These are phyloP conservation scores for Hydriomena furcata DNA, from an alignment of 2,888 invertebrate genomes.

Conservation along the genomic window DNA sequence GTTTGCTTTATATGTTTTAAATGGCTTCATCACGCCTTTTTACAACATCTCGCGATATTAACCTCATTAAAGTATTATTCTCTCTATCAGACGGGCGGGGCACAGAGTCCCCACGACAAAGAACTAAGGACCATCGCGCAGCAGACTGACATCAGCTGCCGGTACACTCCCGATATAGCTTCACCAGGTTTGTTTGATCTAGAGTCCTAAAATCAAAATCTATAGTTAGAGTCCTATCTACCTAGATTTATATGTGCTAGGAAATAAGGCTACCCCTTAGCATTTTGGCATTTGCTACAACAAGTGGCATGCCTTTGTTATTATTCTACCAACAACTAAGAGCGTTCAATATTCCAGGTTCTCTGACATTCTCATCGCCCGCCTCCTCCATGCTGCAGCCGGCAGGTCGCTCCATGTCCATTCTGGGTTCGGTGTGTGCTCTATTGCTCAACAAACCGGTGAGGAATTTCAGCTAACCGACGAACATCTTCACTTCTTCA, in stretches of 20 bases:
- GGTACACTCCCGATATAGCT: slow-evolving; percentile 53
- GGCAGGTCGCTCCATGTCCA: slow-evolving; percentile 61
- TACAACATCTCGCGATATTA: too few relatives aligned
- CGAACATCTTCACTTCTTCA: too few relatives aligned
- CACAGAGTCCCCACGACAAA: slow-evolving; percentile 46
- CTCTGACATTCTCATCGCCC: slow-evolving; percentile 63
- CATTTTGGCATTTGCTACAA: too few relatives aligned
- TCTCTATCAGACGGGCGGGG: slow-evolving; percentile 29
- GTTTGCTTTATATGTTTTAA: too few relatives aligned
- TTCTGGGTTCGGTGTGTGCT: slow-evolving; percentile 74
- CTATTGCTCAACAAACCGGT: slow-evolving; percentile 72
- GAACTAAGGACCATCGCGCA: slow-evolving; percentile 64
- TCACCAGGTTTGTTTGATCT: slow-evolving; percentile 57
- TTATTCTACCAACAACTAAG: too few relatives aligned
- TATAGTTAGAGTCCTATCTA: too few relatives aligned
- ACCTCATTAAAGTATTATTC: neutral
- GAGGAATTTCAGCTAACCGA: too few relatives aligned
- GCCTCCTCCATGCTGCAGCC: slow-evolving; percentile 61
- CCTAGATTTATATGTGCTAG: too few relatives aligned
- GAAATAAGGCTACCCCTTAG: too few relatives aligned
- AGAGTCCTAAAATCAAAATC: too few relatives aligned
- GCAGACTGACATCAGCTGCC: slow-evolving; percentile 73
- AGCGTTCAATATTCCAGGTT: slow-evolving; percentile 56
- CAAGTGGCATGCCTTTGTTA: too few relatives aligned
- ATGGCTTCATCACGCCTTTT: too few relatives aligned